Base-by-base conservation (phyloP, 2,113 vertebrate genomes). In the Anarrhichthys ocellatus region DNA sequence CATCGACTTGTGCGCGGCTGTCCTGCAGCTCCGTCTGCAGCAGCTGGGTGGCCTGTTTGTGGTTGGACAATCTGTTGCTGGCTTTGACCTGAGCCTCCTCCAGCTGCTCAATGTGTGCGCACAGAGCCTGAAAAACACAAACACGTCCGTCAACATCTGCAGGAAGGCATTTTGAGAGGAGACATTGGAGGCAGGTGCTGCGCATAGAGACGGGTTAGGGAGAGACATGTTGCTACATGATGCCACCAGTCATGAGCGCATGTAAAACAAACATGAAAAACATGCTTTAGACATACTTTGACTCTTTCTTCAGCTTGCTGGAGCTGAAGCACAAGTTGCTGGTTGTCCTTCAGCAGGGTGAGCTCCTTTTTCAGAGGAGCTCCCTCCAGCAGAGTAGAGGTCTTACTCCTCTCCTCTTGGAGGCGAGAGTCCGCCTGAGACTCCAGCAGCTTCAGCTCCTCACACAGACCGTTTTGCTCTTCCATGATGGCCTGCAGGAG, bases 1-100 rank as follows among this genome's bases (percentile, higher is more conserved):
- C 95, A 24, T 90, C 85, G 4, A 96, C 82, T 42, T 93, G 86
- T 0, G 74, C 84, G 0, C 92, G 84, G 59, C 95, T 91, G 50
- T 95, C 92, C 44, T 87, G 75, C 68, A 96, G 88, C 44, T 94
- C 76, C 0, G 86, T 92, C 88, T 71, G 89, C 72, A 81, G 80
- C 20, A 87, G 84, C 88, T 96, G 95, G 9, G 48, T 90, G 5
- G 92, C 85, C 73, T 94, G 90, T 34, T 94, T 96, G 10, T 95
- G 91, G 69, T 65, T 40, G 38, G 90, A 89, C 1, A 92, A 20
- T 0, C 83, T 89, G 81, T 87, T 62, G 74, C 81, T 81, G 2
- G 87, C 89, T 87, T 94, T 88, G 9, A 24, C 58, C 68, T 90
- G 76, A 42, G 69, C 79, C 7, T 89, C 88, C 92, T 97, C 87